Evolutionary conservation across 2,797 vertebrate species (phyloP).

Genomic region (Epinephelus awoara): DNA sequence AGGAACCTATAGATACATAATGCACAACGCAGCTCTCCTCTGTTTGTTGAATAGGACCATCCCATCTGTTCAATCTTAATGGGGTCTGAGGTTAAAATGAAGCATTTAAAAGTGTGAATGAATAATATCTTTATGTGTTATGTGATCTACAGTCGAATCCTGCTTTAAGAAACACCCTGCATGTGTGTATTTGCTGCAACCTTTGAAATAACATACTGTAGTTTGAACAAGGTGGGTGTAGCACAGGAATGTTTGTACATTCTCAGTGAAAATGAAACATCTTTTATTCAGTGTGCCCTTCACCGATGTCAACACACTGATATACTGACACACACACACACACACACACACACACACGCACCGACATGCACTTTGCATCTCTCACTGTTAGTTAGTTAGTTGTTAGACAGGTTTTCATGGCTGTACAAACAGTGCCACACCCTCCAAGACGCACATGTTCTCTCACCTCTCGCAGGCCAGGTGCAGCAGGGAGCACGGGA

Average conservation of each 20-base stretch:
- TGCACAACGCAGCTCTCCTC: background rate
- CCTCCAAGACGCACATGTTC: slow-evolving; percentile 56
- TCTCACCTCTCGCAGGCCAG: slow-evolving; percentile 72
- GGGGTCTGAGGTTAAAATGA: background rate
- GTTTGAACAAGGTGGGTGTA: slow-evolving; percentile 20
- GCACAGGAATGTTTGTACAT: slow-evolving; percentile 11
- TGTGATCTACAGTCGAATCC: background rate
- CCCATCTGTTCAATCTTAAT: background rate
- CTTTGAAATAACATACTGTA: slow-evolving; percentile 15
- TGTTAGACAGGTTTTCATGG: slow-evolving; percentile 70
- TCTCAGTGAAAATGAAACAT: background rate
- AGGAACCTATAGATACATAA: background rate
- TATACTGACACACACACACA: slow-evolving; percentile 6
- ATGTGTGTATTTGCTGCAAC: slow-evolving; percentile 3
- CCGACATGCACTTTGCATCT: slow-evolving; percentile 6
- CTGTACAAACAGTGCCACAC: slow-evolving; percentile 71
- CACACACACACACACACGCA: background rate
- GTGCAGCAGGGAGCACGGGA: slow-evolving; percentile 69
- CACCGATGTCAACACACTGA: background rate
- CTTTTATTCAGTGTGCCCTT: background rate
- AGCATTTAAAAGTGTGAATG: background rate
- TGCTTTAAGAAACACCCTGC: background rate
- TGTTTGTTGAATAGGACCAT: background rate
- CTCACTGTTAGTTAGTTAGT: slow-evolving; percentile 25
- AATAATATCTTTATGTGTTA: background rate